A percentile compares a stretch with the other conserved stretches of the same genome.
Evolutionary conservation across 2,888 invertebrate genomes (phyloP).

Genomic region (Megalurothrips usitatus): DNA sequence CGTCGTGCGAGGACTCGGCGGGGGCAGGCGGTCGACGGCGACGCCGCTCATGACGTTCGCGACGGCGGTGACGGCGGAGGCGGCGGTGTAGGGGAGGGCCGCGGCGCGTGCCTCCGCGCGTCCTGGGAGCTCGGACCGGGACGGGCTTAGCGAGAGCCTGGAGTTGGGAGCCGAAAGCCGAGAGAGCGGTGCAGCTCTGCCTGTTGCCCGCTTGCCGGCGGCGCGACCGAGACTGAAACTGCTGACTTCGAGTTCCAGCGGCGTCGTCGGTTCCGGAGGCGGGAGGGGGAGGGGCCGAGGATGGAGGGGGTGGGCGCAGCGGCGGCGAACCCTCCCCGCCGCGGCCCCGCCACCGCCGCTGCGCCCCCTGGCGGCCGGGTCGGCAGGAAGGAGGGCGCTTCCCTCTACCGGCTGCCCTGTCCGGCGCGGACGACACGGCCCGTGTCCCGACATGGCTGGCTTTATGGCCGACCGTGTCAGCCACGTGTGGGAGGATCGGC

Average conservation of each 20-base stretch:
- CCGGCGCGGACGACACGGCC: background rate
- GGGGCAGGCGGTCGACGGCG: background rate
- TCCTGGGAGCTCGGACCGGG: background rate
- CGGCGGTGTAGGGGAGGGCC: background rate
- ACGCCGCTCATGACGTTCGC: too few species aligned
- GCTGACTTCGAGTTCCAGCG: conserved; percentile 4
- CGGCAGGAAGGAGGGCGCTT: background rate
- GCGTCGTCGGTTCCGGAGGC: background rate
- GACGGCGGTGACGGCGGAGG: background rate
- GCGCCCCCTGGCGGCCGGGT: background rate
- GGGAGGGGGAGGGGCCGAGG: background rate
- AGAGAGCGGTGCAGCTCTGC: background rate
- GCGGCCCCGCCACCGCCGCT: background rate
- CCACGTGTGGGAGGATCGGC: too few species aligned
- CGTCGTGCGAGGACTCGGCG: background rate
- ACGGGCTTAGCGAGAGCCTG: background rate
- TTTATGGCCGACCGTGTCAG: background rate
- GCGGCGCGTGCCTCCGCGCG: background rate
- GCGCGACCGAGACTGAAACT: background rate
- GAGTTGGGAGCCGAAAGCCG: background rate
- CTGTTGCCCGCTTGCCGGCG: conserved; percentile 20
- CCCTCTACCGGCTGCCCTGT: background rate
- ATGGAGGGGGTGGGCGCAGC: background rate
- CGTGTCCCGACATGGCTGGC: background rate
- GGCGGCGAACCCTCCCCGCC: background rate